A percentile compares a stretch with the other conserved stretches of the same genome.
Evolutionary conservation across 2,113 vertebrate genomes (phyloP).

Genomic region (Rhynchomys soricoides): DNA sequence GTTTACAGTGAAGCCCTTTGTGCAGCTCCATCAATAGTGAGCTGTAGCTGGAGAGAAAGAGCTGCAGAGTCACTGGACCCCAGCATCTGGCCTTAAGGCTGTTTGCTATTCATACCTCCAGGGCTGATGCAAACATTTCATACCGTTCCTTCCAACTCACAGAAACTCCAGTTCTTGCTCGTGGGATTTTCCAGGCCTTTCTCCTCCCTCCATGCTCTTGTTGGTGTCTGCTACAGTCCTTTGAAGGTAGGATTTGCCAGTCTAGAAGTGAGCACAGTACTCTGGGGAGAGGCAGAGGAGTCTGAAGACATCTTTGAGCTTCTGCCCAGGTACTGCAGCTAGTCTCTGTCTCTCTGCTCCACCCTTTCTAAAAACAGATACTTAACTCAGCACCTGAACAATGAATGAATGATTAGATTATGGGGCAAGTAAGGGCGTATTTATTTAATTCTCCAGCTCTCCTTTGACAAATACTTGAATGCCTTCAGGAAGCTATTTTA

Average conservation of each 20-base stretch:
- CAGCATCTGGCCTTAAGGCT: background rate
- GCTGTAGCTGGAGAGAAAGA: background rate
- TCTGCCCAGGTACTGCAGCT: background rate
- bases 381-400: background rate
- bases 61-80: background rate
- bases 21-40: background rate
- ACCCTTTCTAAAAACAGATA: background rate
- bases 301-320: background rate
- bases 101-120: background rate
- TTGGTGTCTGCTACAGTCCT: background rate
- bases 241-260: slow-evolving; percentile 46
- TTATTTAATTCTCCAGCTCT: slow-evolving; percentile 44
- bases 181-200: background rate
- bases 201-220: background rate
- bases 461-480: slow-evolving; percentile 37
- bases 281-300: background rate
- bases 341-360: background rate
- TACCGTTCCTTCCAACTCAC: background rate
- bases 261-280: slow-evolving; percentile 38
- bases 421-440: background rate
- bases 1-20: background rate
- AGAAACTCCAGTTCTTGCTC: background rate
- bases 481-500: slow-evolving; percentile 26
- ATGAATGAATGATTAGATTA: background rate
- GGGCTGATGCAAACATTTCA: background rate